Base-by-base conservation (phyloP, 2,888 invertebrate species). In the Carterocephalus palaemon region DNA sequence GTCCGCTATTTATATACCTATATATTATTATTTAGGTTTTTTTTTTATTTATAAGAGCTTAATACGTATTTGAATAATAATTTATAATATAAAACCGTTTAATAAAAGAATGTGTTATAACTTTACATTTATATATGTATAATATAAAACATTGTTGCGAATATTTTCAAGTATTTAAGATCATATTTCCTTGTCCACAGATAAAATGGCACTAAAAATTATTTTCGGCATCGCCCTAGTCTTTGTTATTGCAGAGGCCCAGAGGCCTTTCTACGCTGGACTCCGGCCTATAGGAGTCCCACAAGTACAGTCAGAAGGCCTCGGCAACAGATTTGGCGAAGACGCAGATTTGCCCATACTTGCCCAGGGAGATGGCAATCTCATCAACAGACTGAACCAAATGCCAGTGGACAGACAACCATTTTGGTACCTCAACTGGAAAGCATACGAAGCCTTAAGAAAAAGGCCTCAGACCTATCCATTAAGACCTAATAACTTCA, bases 381-480 rank as follows among this genome's bases (percentile, higher is more conserved):
- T 90, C n/a, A 78, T 91, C 0, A 82, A 91, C 46, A 73, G 88
- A 46, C 66, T 92, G 4, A 88, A 86, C 51, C 66, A 76, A 8
- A 79, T 90, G 82, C 92, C 92, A 0, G 63, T 77, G 23, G 90
- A 92, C 24, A 82, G 89, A 23, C 85, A 87, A 57, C 92, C 92
- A 0, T 92, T 91, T 66, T 92, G 92, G 92, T 89, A 88, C 43
- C 51, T 92, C 10, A 93, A 93, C 63, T 89, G 89, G 57, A 79
- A 87, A 37, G 88, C 88, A 1, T 91, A 92, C 29, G 89, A 92
- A 51, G 83, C 75, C 0, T 73, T 89, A 3, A 83, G 90, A 17
- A 70, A 67, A 16, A 57, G 64, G 1, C 75, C 78, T 0, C 69
- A 76, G 40, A 70, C 66, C n/a, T 81, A 70, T 50, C 73, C 72